These are phyloP conservation scores for Pantala flavescens DNA, from an alignment of 1,140 invertebrate species.

Conservation along the genomic window DNA sequence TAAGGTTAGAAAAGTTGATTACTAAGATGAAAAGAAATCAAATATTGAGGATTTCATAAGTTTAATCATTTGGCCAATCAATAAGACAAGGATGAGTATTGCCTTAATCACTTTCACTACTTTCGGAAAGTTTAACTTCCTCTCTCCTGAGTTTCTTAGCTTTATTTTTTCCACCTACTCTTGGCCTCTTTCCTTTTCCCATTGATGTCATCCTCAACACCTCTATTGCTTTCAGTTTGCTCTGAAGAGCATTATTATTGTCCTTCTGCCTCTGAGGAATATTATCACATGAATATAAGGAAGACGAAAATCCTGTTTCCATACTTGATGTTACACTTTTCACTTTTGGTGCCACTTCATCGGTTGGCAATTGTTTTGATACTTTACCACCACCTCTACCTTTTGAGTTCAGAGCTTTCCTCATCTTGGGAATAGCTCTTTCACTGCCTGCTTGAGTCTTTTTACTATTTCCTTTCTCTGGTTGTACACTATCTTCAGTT, in stretches of 20 bases:
- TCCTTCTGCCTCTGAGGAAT: slow-evolving; percentile 65
- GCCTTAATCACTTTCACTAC: slow-evolving; percentile 11
- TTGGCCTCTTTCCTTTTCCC: slow-evolving; percentile 27
- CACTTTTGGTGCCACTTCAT: background rate
- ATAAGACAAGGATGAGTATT: too few relatives aligned
- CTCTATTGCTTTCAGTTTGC: slow-evolving; percentile 65
- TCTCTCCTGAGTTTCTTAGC: slow-evolving; percentile 18
- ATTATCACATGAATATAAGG: slow-evolving; percentile 22
- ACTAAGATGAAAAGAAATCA: too few relatives aligned
- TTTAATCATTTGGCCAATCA: too few relatives aligned
- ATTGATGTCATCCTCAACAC: slow-evolving; percentile 53
- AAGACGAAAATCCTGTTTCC: background rate
- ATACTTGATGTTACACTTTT: slow-evolving; percentile 35
- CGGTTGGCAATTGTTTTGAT: background rate
- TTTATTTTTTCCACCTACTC: slow-evolving; percentile 41
- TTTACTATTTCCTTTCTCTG: slow-evolving; percentile 26
- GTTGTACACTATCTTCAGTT: slow-evolving; percentile 26
- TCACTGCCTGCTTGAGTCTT: slow-evolving; percentile 27
- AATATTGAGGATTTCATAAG: too few relatives aligned
- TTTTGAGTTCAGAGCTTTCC: too few relatives aligned
- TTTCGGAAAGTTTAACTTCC: background rate
- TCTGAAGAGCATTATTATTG: slow-evolving; percentile 48
- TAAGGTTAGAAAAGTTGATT: too few relatives aligned
- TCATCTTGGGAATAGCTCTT: too few relatives aligned
- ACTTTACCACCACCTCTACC: background rate